phyloP scores from a whole-genome alignment of 2,797 vertebrate species.

The Spizella passerina region DNA sequence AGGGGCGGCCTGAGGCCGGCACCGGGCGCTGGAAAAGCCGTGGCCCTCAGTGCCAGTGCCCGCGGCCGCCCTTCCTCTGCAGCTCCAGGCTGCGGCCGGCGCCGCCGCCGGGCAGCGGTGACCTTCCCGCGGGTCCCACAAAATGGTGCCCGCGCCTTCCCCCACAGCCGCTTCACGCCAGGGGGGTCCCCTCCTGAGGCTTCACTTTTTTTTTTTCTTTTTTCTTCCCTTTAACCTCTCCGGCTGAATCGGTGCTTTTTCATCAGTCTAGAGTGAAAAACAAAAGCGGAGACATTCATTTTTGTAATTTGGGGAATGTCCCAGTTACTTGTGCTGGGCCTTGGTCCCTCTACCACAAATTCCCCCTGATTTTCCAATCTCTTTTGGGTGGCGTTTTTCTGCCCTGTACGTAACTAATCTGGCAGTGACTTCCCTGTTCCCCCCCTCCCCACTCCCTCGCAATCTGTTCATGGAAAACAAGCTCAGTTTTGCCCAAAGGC shows the following conservation, averaged over 20 bases:
- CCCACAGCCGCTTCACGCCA: not conserved
- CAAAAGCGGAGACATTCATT: not conserved
- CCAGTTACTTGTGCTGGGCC: not conserved
- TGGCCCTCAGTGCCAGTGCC: too few relatives aligned
- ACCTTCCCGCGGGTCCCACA: not conserved
- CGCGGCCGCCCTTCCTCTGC: fast-evolving
- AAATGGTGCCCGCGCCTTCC: not conserved
- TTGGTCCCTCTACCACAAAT: not conserved
- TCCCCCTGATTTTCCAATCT: not conserved
- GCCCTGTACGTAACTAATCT: not conserved
- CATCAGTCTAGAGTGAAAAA: not conserved
- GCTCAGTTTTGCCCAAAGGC: not conserved
- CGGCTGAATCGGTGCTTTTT: not conserved
- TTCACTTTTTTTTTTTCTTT: not conserved
- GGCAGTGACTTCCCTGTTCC: not conserved
- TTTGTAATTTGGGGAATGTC: not conserved
- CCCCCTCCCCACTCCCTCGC: too few relatives aligned
- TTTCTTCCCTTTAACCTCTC: fast-evolving
- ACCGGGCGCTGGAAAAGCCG: not conserved
- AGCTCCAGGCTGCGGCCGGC: not conserved
- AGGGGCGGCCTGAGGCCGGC: not conserved
- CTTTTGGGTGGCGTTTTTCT: fast-evolving
- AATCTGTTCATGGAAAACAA: fast-evolving
- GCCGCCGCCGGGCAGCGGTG: not conserved
- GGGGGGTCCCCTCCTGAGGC: fast-evolving